A percentile compares a stretch with the other conserved stretches of the same genome.
Conservation (phyloP, 2,797 vertebrate species). For the Melanotaenia trifasciata region DNA sequence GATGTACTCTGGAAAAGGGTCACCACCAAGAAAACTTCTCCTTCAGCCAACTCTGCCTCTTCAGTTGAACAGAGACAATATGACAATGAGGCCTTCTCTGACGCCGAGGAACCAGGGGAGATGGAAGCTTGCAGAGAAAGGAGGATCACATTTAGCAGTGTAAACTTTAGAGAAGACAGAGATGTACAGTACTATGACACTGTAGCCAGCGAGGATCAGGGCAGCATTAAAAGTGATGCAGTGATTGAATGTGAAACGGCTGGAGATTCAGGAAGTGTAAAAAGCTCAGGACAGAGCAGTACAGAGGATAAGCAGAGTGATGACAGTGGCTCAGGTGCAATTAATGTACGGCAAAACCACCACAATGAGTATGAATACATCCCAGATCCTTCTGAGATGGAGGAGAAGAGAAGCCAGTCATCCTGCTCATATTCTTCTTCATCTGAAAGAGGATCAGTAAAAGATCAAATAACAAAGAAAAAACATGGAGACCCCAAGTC, state of each 20-base stretch:
- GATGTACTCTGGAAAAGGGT: slow-evolving; percentile 79
- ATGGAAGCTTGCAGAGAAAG: slow-evolving; percentile 64
- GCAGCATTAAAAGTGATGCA: slow-evolving; percentile 39
- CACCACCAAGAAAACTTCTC: slow-evolving; percentile 51
- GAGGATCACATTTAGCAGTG: slow-evolving; percentile 75
- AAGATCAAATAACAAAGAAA: slow-evolving; percentile 20
- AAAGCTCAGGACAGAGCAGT: slow-evolving; percentile 13
- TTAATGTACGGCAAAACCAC: slow-evolving; percentile 4
- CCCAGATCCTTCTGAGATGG: slow-evolving; percentile 53
- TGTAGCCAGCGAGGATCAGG: slow-evolving; percentile 34
- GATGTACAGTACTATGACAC: slow-evolving; percentile 76
- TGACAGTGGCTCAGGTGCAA: slow-evolving; percentile 25
- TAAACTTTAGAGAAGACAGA: slow-evolving; percentile 41
- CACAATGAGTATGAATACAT: slow-evolving; percentile 71
- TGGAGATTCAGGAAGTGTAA: slow-evolving; percentile 50
- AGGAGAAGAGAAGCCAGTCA: slow-evolving; percentile 56
- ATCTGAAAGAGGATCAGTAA: slow-evolving; percentile 40
- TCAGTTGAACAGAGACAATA: slow-evolving; percentile 63
- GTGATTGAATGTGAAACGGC: slow-evolving; percentile 39
- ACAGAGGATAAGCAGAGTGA: slow-evolving; percentile 29
- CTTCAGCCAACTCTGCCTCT: slow-evolving; percentile 32
- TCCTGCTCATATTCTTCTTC: slow-evolving; percentile 65
- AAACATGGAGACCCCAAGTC: slow-evolving; percentile 15
- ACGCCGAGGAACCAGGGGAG: slow-evolving; percentile 49
- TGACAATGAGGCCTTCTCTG: slow-evolving; percentile 84